A percentile compares a stretch with the other conserved stretches of the same genome.
phyloP scores from a whole-genome alignment of 2,888 invertebrate genomes.

The Silvanus unidentatus region DNA sequence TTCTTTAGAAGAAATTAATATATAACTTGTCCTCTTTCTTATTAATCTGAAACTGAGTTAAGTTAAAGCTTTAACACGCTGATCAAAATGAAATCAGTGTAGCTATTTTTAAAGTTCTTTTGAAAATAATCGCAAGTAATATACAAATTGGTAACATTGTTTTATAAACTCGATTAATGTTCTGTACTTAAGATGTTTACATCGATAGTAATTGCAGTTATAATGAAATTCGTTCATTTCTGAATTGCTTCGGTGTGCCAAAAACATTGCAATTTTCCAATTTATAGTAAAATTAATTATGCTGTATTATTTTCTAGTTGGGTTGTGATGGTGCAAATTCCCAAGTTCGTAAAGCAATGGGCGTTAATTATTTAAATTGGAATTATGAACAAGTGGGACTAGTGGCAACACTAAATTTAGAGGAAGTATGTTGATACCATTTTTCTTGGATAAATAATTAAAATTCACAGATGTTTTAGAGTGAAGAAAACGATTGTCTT shows the following conservation, averaged over 20 bases:
- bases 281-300: no score
- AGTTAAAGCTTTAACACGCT: no score
- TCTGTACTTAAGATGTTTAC: no score
- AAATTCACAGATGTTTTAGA: slow-evolving; percentile 29
- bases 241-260: background rate
- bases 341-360: slow-evolving; percentile 75
- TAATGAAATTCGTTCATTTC: background rate
- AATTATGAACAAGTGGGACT: slow-evolving; percentile 87
- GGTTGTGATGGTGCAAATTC: slow-evolving; percentile 96
- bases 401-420: slow-evolving; percentile 82
- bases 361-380: slow-evolving; percentile 72
- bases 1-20: no score
- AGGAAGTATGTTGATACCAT: slow-evolving; percentile 55
- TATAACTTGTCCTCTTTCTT: background rate
- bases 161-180: no score
- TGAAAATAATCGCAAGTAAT: slow-evolving; percentile 7
- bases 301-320: slow-evolving; percentile 56
- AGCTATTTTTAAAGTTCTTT: slow-evolving; percentile 16
- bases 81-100: background rate
- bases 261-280: background rate
- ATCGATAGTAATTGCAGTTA: background rate
- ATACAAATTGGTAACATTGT: no score
- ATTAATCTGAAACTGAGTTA: no score
- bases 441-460: slow-evolving; percentile 6
- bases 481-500: slow-evolving; percentile 69